A percentile compares a stretch with the other conserved stretches of the same genome.
Conservation (phyloP, 2,797 vertebrate species). For the Astyanax mexicanus region DNA sequence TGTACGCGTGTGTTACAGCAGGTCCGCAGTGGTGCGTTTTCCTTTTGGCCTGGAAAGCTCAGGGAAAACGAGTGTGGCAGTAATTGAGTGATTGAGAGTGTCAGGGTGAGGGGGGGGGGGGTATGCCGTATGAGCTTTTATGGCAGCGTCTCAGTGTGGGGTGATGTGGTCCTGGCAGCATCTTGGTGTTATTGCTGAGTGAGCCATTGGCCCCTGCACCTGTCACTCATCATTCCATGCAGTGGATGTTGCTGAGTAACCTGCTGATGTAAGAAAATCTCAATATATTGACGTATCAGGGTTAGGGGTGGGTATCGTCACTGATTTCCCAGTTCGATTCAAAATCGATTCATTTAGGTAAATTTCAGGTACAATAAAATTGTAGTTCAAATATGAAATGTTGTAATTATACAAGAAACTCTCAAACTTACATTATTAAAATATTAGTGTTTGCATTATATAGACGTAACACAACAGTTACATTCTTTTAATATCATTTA, state of each 20-base stretch:
- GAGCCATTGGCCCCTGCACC: not conserved
- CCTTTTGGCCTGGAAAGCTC: not conserved
- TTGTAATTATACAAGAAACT: too few species aligned
- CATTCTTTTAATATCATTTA: too few species aligned
- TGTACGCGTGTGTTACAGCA: constrained; percentile 21
- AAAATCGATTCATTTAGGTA: too few species aligned
- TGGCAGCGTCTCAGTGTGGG: constrained; percentile 28
- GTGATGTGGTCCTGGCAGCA: not conserved
- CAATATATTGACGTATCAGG: too few species aligned
- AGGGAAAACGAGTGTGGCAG: not conserved
- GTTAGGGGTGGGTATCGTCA: too few species aligned
- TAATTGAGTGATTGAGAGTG: not conserved
- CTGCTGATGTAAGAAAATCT: too few species aligned
- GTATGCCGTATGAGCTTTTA: not conserved
- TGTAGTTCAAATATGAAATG: too few species aligned
- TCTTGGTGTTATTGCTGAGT: not conserved
- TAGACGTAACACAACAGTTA: too few species aligned
- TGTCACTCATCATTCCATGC: not conserved
- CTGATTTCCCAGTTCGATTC: too few species aligned
- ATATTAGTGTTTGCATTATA: too few species aligned
- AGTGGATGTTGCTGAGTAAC: not conserved
- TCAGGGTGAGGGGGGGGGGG: not conserved
- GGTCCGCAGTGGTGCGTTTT: constrained; percentile 6
- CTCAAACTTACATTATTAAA: too few species aligned
- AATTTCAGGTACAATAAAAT: too few species aligned